A percentile compares a stretch with the other conserved stretches of the same genome.
Evolutionary conservation across 2,113 vertebrate genomes (phyloP).

Genomic region (Puma concolor): DNA sequence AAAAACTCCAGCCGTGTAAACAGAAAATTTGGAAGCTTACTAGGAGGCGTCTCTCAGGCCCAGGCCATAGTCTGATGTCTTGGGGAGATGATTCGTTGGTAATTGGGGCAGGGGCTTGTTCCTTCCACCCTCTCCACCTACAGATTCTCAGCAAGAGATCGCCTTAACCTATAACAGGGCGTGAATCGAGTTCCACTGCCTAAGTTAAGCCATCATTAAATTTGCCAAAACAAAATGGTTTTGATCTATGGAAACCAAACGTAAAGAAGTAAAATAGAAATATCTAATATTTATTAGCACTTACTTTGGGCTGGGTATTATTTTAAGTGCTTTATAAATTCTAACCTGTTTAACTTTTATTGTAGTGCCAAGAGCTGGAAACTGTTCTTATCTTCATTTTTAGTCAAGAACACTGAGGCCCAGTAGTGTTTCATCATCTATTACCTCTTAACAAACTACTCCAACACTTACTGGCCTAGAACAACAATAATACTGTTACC

Average conservation of each 20-base stretch:
- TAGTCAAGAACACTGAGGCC: neutral
- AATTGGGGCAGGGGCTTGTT: neutral
- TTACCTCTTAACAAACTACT: neutral
- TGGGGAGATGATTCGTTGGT: neutral
- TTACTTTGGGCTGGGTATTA: neutral
- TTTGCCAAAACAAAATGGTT: slow-evolving; percentile 4
- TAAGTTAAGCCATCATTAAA: neutral
- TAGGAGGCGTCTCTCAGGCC: neutral
- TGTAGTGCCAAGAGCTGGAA: neutral
- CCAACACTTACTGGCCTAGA: neutral
- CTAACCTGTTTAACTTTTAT: neutral
- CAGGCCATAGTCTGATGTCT: neutral
- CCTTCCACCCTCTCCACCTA: neutral
- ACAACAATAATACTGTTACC: neutral
- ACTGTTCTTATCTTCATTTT: neutral
- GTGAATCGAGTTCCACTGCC: neutral
- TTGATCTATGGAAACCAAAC: slow-evolving; percentile 55
- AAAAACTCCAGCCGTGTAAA: neutral
- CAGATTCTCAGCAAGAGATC: neutral
- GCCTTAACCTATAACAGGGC: neutral
- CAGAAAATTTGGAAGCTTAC: neutral
- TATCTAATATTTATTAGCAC: neutral
- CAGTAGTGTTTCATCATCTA: neutral
- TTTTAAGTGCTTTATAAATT: neutral
- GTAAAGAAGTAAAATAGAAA: slow-evolving; percentile 13